Base-by-base conservation (phyloP, 2,888 invertebrate genomes). In the Hemaris fuciformis region DNA sequence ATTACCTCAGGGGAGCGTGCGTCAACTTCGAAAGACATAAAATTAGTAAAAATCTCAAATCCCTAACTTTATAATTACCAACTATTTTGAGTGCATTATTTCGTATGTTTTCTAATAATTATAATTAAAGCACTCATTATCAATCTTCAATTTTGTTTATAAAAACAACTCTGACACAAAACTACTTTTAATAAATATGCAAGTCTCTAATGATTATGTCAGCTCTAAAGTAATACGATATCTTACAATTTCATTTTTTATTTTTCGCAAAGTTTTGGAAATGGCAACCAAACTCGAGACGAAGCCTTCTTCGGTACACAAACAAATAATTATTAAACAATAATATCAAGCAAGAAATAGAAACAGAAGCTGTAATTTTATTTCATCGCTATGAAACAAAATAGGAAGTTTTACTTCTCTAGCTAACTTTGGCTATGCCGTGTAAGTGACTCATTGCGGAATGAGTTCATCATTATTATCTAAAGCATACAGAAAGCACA, bases 391-490 rank as follows among this genome's bases (percentile, higher is more conserved):
- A 73, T 78, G 77, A 66, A 57, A 70, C 76, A 78, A 75, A 77
- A 80, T 77, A 83, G 82, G 85, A 85, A 87, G 87, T 87, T 87
- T 85, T 75, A 88, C 87, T 87, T 88, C 83, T 80, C 85, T 87
- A 89, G 77, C 84, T 88, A 89, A 87, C 90, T 91, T 91, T 90
- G 91, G 91, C 91, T 90, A 88, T 89, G 91, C 91, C 91, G 83
- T 87, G 86, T 87, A 85, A 78, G 75, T 76, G 78, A 81, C 84
- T 74, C 83, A 80, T 81, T 67, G 53, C 74, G 75, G 69, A 75
- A 81, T 75, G 84, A 85, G 81, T 79, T 77, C 76, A 70, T 77
- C 74, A 79, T 80, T 79, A 84, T 73, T 68, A 83, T 72, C 84
- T 87, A 84, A 88, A 85, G 85, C 85, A 78, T 87, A 86, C 86